These are phyloP conservation scores for Scortum barcoo DNA, from an alignment of 2,113 vertebrate species.

Conservation along the genomic window DNA sequence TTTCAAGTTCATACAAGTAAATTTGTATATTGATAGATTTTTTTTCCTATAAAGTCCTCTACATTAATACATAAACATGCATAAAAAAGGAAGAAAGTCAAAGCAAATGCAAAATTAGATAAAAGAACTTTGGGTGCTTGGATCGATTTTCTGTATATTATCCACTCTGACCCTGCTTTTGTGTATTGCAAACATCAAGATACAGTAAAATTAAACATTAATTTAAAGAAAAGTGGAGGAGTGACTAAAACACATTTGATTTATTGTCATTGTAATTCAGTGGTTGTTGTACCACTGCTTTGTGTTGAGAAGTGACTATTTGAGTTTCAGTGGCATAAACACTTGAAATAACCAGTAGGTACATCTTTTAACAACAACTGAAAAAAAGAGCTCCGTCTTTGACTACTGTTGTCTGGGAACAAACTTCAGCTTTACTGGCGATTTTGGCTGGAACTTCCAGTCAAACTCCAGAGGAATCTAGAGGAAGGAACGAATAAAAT, in stretches of 20 bases:
- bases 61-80: too few relatives aligned
- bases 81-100: background rate
- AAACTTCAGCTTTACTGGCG: conserved; percentile 70
- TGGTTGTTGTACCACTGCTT: too few relatives aligned
- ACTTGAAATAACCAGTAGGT: too few relatives aligned
- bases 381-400: background rate
- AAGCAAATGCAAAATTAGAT: background rate
- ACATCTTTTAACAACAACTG: too few relatives aligned
- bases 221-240: background rate
- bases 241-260: background rate
- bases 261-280: fast-evolving
- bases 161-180: background rate
- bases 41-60: too few relatives aligned
- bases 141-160: background rate
- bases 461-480: conserved; percentile 69
- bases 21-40: background rate
- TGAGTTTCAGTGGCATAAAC: background rate
- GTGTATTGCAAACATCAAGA: background rate
- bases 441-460: conserved; percentile 32
- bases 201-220: background rate
- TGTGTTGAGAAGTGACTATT: too few relatives aligned
- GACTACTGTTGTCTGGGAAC: conserved; percentile 56
- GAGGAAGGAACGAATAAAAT: conserved; percentile 8
- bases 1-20: too few relatives aligned
- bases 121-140: background rate